phyloP scores from a whole-genome alignment of 2,113 vertebrate species.

The Eulemur rufifrons region DNA sequence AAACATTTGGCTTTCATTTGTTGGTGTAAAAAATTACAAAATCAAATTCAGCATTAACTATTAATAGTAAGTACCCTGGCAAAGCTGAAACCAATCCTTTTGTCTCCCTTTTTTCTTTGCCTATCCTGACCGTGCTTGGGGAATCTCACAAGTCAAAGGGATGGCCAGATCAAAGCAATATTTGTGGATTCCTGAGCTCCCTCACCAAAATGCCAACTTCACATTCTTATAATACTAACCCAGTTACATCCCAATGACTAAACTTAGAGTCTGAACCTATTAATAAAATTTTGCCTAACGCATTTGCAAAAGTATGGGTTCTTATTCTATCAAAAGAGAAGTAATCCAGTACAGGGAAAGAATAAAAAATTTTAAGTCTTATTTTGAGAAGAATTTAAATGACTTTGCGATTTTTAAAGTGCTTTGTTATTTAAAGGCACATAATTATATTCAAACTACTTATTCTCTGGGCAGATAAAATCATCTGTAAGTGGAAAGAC shows the following conservation, averaged over 20 bases:
- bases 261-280: background rate
- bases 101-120: background rate
- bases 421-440: background rate
- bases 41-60: background rate
- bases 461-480: background rate
- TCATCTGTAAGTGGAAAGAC: no score
- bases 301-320: background rate
- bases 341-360: background rate
- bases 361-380: background rate
- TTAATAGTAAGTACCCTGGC: background rate
- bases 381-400: background rate
- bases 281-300: background rate
- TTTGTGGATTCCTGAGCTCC: background rate
- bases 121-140: background rate
- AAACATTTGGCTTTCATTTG: background rate
- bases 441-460: background rate
- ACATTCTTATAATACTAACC: background rate
- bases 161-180: background rate
- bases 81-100: background rate
- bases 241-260: background rate
- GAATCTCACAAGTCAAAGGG: background rate
- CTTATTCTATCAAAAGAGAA: background rate
- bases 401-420: background rate
- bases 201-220: background rate
- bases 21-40: no score